A percentile compares a stretch with the other conserved stretches of the same genome.
These are phyloP conservation scores for Crocuta crocuta DNA, from an alignment of 2,113 vertebrate genomes.

Conservation along the genomic window DNA sequence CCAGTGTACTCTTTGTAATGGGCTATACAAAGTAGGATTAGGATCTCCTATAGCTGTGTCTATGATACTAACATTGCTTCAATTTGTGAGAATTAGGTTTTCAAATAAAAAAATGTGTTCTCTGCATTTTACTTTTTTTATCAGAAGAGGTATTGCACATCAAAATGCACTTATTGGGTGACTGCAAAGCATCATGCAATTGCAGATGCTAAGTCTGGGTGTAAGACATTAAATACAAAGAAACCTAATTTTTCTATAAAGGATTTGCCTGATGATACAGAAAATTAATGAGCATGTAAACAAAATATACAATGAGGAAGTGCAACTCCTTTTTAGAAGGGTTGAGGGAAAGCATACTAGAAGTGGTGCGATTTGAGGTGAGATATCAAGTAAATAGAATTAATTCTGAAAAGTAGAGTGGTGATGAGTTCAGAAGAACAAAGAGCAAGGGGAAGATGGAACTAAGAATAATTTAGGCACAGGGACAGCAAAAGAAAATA, in stretches of 20 bases:
- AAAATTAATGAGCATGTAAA: background rate
- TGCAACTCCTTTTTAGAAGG: background rate
- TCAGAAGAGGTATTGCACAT: background rate
- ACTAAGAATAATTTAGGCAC: background rate
- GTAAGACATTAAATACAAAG: background rate
- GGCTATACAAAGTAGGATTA: background rate
- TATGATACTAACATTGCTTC: conserved; percentile 31
- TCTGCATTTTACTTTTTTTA: background rate
- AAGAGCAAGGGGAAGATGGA: background rate
- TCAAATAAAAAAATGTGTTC: background rate
- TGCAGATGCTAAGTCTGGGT: background rate
- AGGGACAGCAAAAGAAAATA: background rate
- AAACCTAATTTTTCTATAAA: background rate
- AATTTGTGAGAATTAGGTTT: background rate
- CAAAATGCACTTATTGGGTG: background rate
- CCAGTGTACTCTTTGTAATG: background rate
- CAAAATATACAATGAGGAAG: background rate
- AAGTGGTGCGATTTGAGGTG: background rate
- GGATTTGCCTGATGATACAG: background rate
- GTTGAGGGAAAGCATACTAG: background rate
- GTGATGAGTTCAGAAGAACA: background rate
- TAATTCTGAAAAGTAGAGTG: background rate
- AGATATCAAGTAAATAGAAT: background rate
- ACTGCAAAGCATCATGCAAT: background rate
- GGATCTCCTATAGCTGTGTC: background rate